These are phyloP conservation scores for Cathartes aura DNA, from an alignment of 2,113 vertebrate genomes.

Conservation along the genomic window DNA sequence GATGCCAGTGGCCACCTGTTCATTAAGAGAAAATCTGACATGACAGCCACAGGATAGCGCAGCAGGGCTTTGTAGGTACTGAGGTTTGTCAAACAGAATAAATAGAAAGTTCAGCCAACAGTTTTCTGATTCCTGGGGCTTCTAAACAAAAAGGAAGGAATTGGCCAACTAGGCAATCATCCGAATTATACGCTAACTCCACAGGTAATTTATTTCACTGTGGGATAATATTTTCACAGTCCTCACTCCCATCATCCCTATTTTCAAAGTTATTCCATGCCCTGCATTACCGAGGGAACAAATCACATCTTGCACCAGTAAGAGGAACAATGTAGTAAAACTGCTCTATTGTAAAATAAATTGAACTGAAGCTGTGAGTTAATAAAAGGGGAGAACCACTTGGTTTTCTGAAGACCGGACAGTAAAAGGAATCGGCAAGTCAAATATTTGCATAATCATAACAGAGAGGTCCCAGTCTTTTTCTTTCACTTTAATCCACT, in stretches of 20 bases:
- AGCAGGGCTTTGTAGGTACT: neutral
- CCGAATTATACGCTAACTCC: neutral
- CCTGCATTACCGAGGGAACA: neutral
- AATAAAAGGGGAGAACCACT: constrained; percentile 21
- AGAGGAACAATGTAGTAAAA: neutral
- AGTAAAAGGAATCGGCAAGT: neutral
- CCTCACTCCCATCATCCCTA: neutral
- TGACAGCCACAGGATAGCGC: neutral
- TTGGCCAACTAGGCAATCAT: neutral
- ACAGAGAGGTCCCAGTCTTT: neutral
- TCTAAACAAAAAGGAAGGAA: constrained; percentile 20
- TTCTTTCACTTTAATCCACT: constrained; percentile 30
- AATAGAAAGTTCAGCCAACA: neutral
- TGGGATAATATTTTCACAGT: constrained; percentile 2
- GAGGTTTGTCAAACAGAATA: neutral
- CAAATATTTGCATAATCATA: constrained; percentile 21
- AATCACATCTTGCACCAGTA: neutral
- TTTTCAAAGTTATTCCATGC: constrained; percentile 3
- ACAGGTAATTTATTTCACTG: constrained; percentile 4
- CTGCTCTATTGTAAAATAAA: neutral
- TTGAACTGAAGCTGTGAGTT: neutral
- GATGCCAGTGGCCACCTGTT: neutral
- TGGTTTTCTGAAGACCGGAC: neutral
- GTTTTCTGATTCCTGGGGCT: neutral
- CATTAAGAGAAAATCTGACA: neutral